Evolutionary conservation across 2,888 invertebrate species (phyloP).

Genomic region (Pollenia griseotomentosa): DNA sequence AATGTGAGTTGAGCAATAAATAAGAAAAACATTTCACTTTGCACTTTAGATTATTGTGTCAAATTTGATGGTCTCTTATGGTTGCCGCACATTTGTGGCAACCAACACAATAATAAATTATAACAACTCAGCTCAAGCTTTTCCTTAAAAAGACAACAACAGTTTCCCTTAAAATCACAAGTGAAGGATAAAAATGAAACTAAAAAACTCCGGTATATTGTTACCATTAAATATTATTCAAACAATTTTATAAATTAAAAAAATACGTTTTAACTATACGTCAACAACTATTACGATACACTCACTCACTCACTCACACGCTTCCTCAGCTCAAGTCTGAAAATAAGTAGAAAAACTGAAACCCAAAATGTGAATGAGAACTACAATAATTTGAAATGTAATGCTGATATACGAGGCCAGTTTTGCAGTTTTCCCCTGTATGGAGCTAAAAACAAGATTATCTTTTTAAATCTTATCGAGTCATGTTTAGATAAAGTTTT

Average conservation of each 20-base stretch:
- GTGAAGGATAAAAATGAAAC: constrained; percentile 15
- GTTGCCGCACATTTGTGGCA: not conserved
- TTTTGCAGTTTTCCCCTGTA: too few species aligned
- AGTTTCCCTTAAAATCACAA: constrained; percentile 10
- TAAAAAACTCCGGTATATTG: not conserved
- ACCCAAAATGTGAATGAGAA: not conserved
- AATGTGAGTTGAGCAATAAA: constrained; percentile 13
- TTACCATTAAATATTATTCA: constrained; percentile 40
- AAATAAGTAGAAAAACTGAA: not conserved
- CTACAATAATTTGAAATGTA: constrained; percentile 12
- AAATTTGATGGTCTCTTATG: constrained; percentile 15
- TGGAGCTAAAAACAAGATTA: too few species aligned
- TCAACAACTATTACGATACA: constrained; percentile 31
- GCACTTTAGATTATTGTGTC: constrained; percentile 29
- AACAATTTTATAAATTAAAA: constrained; percentile 49
- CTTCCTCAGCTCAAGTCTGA: not conserved
- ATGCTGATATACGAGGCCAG: not conserved
- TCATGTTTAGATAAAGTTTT: too few species aligned
- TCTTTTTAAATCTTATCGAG: too few species aligned
- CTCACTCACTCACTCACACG: not conserved
- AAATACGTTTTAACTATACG: constrained; percentile 41
- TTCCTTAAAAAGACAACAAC: constrained; percentile 37
- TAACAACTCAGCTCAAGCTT: constrained; percentile 14
- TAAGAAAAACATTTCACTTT: constrained; percentile 22
- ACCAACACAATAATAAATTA: constrained; percentile 14